Evolutionary conservation across 2,113 vertebrate species (phyloP).

Genomic region (Brachypteracias leptosomus): DNA sequence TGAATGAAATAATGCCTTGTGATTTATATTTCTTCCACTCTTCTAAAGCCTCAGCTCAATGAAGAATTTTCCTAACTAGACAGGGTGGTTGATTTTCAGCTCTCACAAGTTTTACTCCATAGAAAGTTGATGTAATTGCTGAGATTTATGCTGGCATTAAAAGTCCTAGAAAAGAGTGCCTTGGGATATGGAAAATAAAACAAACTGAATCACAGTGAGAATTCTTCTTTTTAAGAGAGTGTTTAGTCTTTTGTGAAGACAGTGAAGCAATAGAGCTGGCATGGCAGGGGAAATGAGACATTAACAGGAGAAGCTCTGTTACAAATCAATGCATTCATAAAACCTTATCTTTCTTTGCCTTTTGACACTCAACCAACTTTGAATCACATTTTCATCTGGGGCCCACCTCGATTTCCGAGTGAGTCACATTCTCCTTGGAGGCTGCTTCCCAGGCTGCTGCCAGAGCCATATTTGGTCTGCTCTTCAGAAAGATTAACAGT

Average conservation of each 20-base stretch:
- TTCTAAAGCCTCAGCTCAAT: not conserved
- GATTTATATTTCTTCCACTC: not conserved
- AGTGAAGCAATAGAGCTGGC: not conserved
- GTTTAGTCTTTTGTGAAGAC: slow-evolving; percentile 14
- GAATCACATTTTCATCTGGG: slow-evolving; percentile 28
- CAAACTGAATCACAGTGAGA: not conserved
- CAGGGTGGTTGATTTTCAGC: slow-evolving; percentile 15
- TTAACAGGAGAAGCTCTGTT: not conserved
- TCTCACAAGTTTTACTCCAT: slow-evolving; percentile 24
- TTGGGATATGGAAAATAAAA: slow-evolving; percentile 49
- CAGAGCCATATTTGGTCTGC: slow-evolving; percentile 33
- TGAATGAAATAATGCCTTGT: not conserved
- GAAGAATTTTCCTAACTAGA: not conserved
- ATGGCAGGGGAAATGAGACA: not conserved
- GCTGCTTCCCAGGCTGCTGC: slow-evolving; percentile 32
- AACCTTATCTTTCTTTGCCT: slow-evolving; percentile 25
- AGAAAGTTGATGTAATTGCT: slow-evolving; percentile 44
- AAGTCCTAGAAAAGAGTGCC: slow-evolving; percentile 24
- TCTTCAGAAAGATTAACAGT: slow-evolving; percentile 50
- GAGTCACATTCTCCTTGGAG: slow-evolving; percentile 50
- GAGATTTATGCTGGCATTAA: slow-evolving; percentile 42
- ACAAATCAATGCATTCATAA: not conserved
- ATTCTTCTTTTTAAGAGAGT: slow-evolving; percentile 30
- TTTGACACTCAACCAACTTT: not conserved
- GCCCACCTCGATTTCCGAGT: not conserved